Evolutionary conservation across 2,113 vertebrate genomes (phyloP).

Genomic region (Saimiri boliviensis): DNA sequence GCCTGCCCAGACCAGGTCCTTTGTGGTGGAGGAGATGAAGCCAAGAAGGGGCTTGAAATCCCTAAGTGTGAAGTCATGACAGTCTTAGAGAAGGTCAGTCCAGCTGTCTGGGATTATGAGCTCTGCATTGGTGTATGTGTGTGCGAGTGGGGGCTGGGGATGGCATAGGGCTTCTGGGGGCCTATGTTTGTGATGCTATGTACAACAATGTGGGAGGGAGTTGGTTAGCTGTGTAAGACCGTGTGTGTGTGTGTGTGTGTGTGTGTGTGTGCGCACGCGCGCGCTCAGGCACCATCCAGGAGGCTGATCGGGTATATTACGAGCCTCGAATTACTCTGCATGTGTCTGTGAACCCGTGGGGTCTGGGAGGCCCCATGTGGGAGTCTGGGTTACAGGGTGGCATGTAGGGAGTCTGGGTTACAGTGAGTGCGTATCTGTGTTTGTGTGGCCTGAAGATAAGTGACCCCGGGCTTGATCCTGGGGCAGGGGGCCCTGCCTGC

Average conservation of each 20-base stretch:
- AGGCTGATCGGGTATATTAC: too few relatives aligned
- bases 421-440: not conserved
- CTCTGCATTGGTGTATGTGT: too few relatives aligned
- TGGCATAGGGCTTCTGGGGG: too few relatives aligned
- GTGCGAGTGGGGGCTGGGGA: not conserved
- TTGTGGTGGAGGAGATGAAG: not conserved
- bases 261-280: too few relatives aligned
- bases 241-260: too few relatives aligned
- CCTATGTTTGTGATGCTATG: not conserved
- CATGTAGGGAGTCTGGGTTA: not conserved
- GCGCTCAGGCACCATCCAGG: too few relatives aligned
- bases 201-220: not conserved
- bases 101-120: not conserved
- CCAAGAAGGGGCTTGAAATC: not conserved
- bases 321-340: not conserved
- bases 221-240: too few relatives aligned
- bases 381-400: not conserved
- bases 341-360: not conserved
- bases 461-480: not conserved
- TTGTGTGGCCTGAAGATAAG: not conserved
- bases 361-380: not conserved
- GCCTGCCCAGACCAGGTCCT: not conserved
- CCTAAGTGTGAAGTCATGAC: not conserved
- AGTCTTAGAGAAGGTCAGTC: not conserved
- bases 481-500: not conserved